Evolutionary conservation across 2,888 invertebrate species (phyloP).

Genomic region (Polia nebulosa): DNA sequence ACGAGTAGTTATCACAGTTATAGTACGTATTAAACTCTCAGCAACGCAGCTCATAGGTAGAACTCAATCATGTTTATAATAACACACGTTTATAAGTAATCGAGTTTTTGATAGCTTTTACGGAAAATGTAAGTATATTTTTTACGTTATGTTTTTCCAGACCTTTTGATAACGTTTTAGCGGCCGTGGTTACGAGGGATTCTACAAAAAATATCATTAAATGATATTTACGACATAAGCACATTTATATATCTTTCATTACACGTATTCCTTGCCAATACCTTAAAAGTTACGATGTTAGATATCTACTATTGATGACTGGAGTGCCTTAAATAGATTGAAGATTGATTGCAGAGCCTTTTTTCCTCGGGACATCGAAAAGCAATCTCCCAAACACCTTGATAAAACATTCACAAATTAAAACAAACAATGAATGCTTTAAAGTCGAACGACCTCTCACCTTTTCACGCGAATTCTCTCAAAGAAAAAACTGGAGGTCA

Average conservation of each 20-base stretch:
- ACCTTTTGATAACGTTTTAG: conserved; percentile 27
- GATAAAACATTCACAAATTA: conserved; percentile 52
- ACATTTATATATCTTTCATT: background rate
- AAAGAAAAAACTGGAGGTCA: conserved; percentile 47
- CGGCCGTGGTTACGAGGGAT: conserved; percentile 9
- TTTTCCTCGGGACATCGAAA: conserved; percentile 8
- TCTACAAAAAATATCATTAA: conserved; percentile 10
- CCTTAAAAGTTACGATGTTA: background rate
- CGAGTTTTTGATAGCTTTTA: conserved; percentile 11
- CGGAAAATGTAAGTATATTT: background rate
- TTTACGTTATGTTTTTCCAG: conserved; percentile 6
- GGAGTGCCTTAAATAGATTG: background rate
- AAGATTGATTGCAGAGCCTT: background rate
- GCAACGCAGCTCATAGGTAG: conserved; percentile 16
- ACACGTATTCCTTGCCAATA: background rate
- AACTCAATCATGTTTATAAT: conserved; percentile 23
- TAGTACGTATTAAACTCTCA: conserved; percentile 35
- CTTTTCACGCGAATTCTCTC: conserved; percentile 56
- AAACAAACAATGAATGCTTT: conserved; percentile 54
- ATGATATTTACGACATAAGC: conserved; percentile 20
- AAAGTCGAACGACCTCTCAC: conserved; percentile 45
- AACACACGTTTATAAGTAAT: conserved; percentile 20
- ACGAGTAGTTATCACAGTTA: conserved; percentile 27
- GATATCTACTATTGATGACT: conserved; percentile 4
- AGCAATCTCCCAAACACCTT: conserved; percentile 32